phyloP scores from a whole-genome alignment of 1,140 invertebrate genomes.

The Armadillidium nasatum region DNA sequence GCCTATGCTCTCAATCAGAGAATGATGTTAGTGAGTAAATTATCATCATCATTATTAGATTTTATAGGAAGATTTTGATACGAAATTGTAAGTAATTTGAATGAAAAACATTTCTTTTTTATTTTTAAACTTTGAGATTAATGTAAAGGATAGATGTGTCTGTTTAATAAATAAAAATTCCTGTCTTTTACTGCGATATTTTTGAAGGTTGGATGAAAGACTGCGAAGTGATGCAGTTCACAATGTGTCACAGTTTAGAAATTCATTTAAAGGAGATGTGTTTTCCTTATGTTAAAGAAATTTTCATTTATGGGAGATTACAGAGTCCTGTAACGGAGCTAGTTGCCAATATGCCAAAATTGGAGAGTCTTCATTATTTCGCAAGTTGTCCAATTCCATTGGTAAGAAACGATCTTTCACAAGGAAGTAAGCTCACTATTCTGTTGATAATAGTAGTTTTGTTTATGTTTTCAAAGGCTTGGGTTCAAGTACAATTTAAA shows the following conservation, averaged over 20 bases:
- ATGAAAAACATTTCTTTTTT: not conserved
- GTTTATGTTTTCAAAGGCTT: too few species aligned
- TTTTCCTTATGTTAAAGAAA: not conserved
- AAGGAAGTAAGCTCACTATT: too few species aligned
- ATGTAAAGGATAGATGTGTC: not conserved
- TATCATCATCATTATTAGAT: constrained; percentile 1
- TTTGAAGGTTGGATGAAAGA: not conserved
- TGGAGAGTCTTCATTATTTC: not conserved
- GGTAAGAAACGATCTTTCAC: not conserved
- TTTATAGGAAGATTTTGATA: not conserved
- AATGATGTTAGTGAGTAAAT: not conserved
- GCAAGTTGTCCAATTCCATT: not conserved
- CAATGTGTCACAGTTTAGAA: not conserved
- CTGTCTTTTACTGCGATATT: too few species aligned
- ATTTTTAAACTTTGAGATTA: not conserved
- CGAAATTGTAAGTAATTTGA: not conserved
- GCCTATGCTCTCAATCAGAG: too few species aligned
- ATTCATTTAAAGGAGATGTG: not conserved
- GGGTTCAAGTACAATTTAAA: too few species aligned
- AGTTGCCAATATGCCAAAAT: not conserved
- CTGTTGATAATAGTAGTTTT: too few species aligned
- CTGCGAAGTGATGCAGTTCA: not conserved
- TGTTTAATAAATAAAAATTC: not conserved
- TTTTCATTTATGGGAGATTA: not conserved
- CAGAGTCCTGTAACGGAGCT: not conserved